Percentiles rank a stretch among this genome's conserved stretches.
Conservation (phyloP, 92 coral and sea anemone genomes). For the Pocillopora grandis region DNA sequence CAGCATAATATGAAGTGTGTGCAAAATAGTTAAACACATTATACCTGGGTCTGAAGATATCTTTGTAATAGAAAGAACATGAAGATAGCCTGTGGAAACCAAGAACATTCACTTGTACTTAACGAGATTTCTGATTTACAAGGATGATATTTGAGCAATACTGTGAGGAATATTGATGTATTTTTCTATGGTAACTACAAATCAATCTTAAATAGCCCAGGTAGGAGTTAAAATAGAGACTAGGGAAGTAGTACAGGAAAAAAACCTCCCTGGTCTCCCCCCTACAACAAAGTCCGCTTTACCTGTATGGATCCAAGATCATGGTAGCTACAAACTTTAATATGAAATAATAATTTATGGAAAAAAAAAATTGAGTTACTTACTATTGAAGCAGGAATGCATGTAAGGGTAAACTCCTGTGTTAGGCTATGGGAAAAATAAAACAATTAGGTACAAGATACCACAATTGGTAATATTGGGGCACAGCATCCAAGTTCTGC, state of each 20-base stretch:
- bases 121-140: background rate
- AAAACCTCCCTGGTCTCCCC: too few species aligned
- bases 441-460: background rate
- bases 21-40: background rate
- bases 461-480: too few species aligned
- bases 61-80: constrained; percentile 47
- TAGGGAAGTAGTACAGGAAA: too few species aligned
- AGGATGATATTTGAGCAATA: too few species aligned
- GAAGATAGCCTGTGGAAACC: constrained; percentile 30
- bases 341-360: background rate
- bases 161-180: too few species aligned
- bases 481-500: too few species aligned
- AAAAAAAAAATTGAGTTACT: background rate
- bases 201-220: too few species aligned
- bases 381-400: constrained; percentile 39
- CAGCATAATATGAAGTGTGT: background rate
- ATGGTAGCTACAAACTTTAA: background rate
- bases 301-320: too few species aligned
- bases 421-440: constrained; percentile 14
- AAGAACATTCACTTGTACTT: background rate
- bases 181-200: too few species aligned
- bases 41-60: constrained; percentile 65
- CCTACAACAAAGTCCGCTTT: too few species aligned
- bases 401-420: constrained; percentile 40
- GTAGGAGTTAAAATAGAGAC: too few species aligned